Conservation (phyloP, 2,113 vertebrate genomes). For the Microcebus lehilahytsara region DNA sequence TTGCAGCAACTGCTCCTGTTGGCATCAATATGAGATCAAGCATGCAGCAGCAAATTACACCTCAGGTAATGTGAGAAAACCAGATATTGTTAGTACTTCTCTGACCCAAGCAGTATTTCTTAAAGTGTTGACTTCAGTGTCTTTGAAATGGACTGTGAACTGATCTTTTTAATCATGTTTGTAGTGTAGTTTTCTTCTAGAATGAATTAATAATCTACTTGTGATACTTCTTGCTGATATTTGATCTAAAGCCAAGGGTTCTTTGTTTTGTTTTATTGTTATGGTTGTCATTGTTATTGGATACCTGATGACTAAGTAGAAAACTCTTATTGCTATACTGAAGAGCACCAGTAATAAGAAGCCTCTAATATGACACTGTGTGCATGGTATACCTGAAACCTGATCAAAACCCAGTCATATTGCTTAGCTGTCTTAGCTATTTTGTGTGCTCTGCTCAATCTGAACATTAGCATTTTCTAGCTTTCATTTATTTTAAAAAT, state of each 20-base stretch:
- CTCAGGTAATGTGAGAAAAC: slow-evolving; percentile 85
- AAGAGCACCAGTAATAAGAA: slow-evolving; percentile 45
- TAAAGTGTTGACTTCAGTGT: not conserved
- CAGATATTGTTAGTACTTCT: not conserved
- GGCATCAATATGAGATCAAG: slow-evolving; percentile 89
- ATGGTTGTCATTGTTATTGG: slow-evolving; percentile 17
- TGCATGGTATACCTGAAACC: slow-evolving; percentile 1
- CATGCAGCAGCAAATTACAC: slow-evolving; percentile 90
- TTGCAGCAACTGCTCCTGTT: slow-evolving; percentile 87
- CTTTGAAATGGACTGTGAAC: not conserved
- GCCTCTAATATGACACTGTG: not conserved
- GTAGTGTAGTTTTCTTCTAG: slow-evolving; percentile 15
- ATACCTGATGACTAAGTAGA: not conserved
- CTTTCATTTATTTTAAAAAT: slow-evolving; percentile 29
- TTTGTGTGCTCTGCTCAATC: not conserved
- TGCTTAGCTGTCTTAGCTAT: not conserved
- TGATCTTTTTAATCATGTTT: slow-evolving; percentile 23
- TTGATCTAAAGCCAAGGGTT: slow-evolving; percentile 25
- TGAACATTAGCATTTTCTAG: slow-evolving; percentile 9
- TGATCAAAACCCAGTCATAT: not conserved
- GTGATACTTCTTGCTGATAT: slow-evolving; percentile 20
- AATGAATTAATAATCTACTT: slow-evolving; percentile 42
- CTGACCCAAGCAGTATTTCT: not conserved
- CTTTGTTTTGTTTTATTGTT: slow-evolving; percentile 33
- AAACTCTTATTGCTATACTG: not conserved